A percentile compares a stretch with the other conserved stretches of the same genome.
Conservation (phyloP, 2,888 invertebrate genomes). For the Yponomeuta cagnagella region DNA sequence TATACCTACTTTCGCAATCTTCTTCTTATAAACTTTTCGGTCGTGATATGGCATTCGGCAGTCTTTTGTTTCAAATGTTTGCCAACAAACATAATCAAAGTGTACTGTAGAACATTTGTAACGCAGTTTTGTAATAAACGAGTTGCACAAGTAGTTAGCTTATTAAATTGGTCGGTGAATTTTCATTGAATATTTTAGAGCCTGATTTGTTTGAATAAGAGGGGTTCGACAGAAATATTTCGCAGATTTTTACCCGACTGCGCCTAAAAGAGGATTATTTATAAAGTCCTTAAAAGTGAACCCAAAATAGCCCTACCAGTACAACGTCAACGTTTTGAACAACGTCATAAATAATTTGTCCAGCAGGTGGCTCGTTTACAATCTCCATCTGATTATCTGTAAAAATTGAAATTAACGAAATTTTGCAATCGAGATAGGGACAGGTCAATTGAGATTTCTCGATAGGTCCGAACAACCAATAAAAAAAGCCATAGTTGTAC, state of each 20-base stretch:
- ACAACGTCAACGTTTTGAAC: too few relatives aligned
- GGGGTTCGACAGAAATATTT: too few relatives aligned
- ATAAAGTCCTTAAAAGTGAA: too few relatives aligned
- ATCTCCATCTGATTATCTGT: too few relatives aligned
- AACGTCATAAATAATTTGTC: too few relatives aligned
- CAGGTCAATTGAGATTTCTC: too few relatives aligned
- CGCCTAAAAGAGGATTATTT: too few relatives aligned
- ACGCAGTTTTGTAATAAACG: constrained; percentile 4
- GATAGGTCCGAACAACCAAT: background rate
- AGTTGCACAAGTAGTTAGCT: constrained; percentile 1
- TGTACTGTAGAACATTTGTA: background rate
- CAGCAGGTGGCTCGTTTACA: too few relatives aligned
- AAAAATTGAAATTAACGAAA: too few relatives aligned
- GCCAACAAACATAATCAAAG: constrained; percentile 6
- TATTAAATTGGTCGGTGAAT: background rate
- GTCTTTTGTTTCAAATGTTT: constrained; percentile 8
- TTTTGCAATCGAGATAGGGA: too few relatives aligned
- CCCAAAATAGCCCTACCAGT: too few relatives aligned
- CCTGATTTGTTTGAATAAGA: background rate
- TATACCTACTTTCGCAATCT: constrained; percentile 7
- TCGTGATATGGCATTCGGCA: constrained; percentile 13
- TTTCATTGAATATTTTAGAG: background rate
- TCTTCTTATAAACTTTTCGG: background rate
- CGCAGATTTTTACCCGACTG: too few relatives aligned
- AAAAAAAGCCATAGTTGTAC: background rate